A percentile compares a stretch with the other conserved stretches of the same genome.
Conservation (phyloP, 2,797 vertebrate species). For the Enteromius unitaeniatus region DNA sequence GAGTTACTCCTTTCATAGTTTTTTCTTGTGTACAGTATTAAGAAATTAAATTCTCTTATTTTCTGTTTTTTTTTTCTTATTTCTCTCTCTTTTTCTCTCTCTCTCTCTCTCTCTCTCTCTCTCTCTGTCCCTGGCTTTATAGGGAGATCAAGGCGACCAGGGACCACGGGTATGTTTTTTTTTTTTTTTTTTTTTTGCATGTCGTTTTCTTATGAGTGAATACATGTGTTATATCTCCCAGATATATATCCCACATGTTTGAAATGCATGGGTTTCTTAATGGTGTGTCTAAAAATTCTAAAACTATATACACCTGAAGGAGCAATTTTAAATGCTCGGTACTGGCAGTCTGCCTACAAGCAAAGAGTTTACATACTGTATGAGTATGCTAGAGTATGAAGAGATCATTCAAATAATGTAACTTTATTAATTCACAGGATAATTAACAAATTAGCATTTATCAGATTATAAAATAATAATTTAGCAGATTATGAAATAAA, state of each 20-base stretch:
- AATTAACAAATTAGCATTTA: constrained; percentile 70
- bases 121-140: constrained; percentile 73
- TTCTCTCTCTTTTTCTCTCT: constrained; percentile 49
- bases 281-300: constrained; percentile 59
- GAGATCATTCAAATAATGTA: constrained; percentile 63
- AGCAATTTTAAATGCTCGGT: too few relatives aligned
- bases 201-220: constrained; percentile 65
- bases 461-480: too few relatives aligned
- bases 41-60: neutral
- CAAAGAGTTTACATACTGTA: too few relatives aligned
- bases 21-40: neutral
- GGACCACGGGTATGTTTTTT: constrained; percentile 94
- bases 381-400: constrained; percentile 54
- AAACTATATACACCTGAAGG: too few relatives aligned
- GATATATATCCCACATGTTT: constrained; percentile 61
- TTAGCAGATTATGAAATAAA: constrained; percentile 73
- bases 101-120: constrained; percentile 49
- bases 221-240: constrained; percentile 66
- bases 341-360: too few relatives aligned
- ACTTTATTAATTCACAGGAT: constrained; percentile 72
- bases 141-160: constrained; percentile 99
- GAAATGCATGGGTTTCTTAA: constrained; percentile 74
- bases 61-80: too few relatives aligned
- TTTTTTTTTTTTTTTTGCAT: constrained; percentile 58
- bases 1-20: neutral